Conservation (phyloP, 2,113 vertebrate species). For the Pelodiscus sinensis region DNA sequence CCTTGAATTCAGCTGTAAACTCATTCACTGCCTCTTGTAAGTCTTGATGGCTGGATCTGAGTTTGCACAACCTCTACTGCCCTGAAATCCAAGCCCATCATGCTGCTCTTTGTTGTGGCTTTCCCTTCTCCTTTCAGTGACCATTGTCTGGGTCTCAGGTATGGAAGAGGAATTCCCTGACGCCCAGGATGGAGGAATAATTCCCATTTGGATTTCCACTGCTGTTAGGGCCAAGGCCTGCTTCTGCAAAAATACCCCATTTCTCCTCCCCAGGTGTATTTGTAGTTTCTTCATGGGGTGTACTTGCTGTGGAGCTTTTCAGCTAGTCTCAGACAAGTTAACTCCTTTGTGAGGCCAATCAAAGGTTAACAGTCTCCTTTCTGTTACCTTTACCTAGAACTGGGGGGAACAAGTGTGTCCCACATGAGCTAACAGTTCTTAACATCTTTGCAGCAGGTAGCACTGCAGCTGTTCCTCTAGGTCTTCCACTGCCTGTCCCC, state of each 20-base stretch:
- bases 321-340: background rate
- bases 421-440: conserved; percentile 30
- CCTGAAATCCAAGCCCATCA: background rate
- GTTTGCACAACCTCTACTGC: conserved; percentile 36
- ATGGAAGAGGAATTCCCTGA: background rate
- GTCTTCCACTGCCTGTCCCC: conserved; percentile 55
- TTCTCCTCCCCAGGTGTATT: background rate
- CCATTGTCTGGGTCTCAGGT: background rate
- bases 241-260: background rate
- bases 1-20: background rate
- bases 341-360: background rate
- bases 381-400: background rate
- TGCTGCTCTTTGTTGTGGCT: background rate
- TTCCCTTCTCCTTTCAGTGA: background rate
- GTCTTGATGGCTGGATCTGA: conserved; percentile 44
- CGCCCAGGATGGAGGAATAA: background rate
- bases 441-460: conserved; percentile 10
- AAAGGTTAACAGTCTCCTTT: background rate
- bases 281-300: background rate
- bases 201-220: background rate
- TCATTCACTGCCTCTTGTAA: conserved; percentile 33
- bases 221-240: background rate
- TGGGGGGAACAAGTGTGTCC: background rate
- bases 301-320: background rate
- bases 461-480: conserved; percentile 39